Base-by-base conservation (phyloP, 2,113 vertebrate species). In the Oxyura jamaicensis region DNA sequence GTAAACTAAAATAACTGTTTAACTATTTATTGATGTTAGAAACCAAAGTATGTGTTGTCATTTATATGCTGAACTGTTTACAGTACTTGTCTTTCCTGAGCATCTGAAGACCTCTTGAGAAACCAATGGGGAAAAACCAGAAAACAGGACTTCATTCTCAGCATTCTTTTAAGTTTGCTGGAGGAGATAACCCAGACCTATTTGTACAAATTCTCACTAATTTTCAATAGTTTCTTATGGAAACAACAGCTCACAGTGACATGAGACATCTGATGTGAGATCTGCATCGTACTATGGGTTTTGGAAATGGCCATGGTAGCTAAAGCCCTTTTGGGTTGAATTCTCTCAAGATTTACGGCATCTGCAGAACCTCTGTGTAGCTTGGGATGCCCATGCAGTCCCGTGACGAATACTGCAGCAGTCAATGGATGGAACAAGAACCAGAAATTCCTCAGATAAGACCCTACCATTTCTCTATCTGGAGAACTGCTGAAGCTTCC, bases 71-170 rank as follows among this genome's bases (percentile, higher is more conserved):
- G 58, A 68, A 91, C 39, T 97, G 96, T 97, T 97, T 97, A 97
- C 78, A 96, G 83, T 87, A 89, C 86, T 95, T 96, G 95, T 95
- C 96, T 95, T 95, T 46, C 77, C 92, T 92, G 59, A 91, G 69
- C 83, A 91, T 93, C 92, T 71, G 91, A 97, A 96, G 84, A 85
- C 41, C 86, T 93, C 86, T 94, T 76, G 88, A 96, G 90, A 93
- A 96, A 86, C 41, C 89, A 95, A 44, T 26, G 41, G 19, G 53
- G 33, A 22, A 86, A 95, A 96, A 81, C 55, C 94, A 96, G 95
- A 95, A 93, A 96, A 95, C 96, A 96, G 95, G 76, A 66, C 96
- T 92, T 96, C 97, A 97, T 97, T 97, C 97, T 71, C 96, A 97
- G 14, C 97, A 97, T 97, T 97, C 97, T 46, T 93, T 73, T 55